These are phyloP conservation scores for Rhynchonycteris naso DNA, from an alignment of 2,797 vertebrate genomes.

Conservation along the genomic window DNA sequence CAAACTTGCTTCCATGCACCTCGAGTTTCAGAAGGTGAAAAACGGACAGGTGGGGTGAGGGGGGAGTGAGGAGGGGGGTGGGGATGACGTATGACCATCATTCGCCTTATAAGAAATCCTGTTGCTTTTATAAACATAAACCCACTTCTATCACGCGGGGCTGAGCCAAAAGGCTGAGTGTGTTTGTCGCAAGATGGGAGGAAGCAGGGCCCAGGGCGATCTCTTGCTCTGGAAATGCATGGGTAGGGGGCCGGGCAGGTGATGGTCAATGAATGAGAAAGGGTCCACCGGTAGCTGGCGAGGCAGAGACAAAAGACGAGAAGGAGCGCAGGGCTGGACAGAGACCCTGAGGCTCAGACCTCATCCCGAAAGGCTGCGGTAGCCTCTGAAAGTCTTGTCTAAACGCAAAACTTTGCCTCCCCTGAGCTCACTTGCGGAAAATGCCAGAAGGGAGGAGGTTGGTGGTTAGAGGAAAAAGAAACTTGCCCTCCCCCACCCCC, in stretches of 20 bases:
- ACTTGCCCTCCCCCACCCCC: accelerated
- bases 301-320: not conserved
- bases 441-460: not conserved
- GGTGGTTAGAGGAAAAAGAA: not conserved
- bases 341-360: not conserved
- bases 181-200: not conserved
- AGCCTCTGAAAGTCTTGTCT: not conserved
- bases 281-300: not conserved
- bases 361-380: not conserved
- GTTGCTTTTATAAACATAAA: not conserved
- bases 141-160: not conserved
- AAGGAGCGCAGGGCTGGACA: not conserved
- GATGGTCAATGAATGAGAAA: not conserved
- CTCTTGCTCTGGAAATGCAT: constrained; percentile 27
- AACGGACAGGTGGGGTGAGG: too few species aligned
- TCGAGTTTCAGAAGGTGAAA: not conserved
- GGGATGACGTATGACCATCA: too few species aligned
- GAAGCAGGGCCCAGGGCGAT: not conserved
- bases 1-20: not conserved
- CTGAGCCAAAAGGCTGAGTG: not conserved
- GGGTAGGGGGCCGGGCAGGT: not conserved
- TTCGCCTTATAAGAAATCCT: not conserved
- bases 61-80: accelerated
- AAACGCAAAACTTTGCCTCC: not conserved
- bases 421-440: constrained; percentile 17